phyloP scores from a whole-genome alignment of 2,113 vertebrate species.

The Peromyscus leucopus region DNA sequence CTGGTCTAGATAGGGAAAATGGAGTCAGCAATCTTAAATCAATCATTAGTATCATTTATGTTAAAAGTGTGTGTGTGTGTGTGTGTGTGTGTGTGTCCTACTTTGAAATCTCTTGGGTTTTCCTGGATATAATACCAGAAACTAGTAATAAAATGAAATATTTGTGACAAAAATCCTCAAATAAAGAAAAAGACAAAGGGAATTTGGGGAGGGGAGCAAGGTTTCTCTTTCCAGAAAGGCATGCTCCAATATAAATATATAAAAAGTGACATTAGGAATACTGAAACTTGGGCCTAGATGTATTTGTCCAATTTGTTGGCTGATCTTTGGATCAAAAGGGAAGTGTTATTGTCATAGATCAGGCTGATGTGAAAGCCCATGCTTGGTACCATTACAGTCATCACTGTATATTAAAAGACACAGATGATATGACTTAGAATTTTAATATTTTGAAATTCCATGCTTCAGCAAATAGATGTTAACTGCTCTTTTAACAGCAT shows the following conservation, averaged over 20 bases:
- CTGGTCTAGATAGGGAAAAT: constrained; percentile 59
- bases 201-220: background rate
- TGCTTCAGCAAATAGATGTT: constrained; percentile 30
- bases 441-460: constrained; percentile 66
- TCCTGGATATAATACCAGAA: constrained; percentile 24
- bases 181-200: constrained; percentile 23
- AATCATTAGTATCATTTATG: constrained; percentile 18
- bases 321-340: background rate
- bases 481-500: constrained; percentile 63
- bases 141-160: constrained; percentile 54
- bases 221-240: constrained; percentile 22
- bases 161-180: constrained; percentile 62
- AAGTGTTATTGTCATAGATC: background rate
- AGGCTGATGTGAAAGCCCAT: constrained; percentile 60
- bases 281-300: constrained; percentile 20
- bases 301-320: background rate
- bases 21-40: background rate
- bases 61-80: background rate
- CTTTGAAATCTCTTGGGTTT: constrained; percentile 52
- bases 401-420: constrained; percentile 50
- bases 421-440: constrained; percentile 51
- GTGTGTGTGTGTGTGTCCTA: background rate
- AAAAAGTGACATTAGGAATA: constrained; percentile 47
- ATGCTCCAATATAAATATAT: constrained; percentile 22
- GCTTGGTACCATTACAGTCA: constrained; percentile 55